Evolutionary conservation across 1,140 invertebrate genomes (phyloP), one percentile per base, ranked within the genome.

Genomic region (Leptopilina boulardi): DNA sequence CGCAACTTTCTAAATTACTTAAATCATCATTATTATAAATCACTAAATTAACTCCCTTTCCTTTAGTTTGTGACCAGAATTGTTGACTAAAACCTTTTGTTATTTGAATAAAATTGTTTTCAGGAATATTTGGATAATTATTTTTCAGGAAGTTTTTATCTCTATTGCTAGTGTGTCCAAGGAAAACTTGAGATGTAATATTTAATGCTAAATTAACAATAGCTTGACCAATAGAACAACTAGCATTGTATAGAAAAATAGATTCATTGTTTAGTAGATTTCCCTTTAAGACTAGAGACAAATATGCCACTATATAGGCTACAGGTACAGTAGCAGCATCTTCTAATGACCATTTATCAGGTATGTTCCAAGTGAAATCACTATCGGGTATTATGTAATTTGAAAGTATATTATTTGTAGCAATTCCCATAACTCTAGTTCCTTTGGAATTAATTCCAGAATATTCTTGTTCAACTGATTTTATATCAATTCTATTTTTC

Each of bases 281-380:
- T 71, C 85, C 86, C 84, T 97, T 93, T 56, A 97, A 93, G 30
- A 95, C 84, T 47, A 99, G 89, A 13, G 96, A 96, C 89, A 98
- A 97, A 91, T 98, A 98, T 18, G 94, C 81, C 15, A 97, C 97
- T 59, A 95, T 54, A 75, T 90, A 91, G 15, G 88, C 75, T 5
- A 89, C 66, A 41, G 93, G 93, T n/a, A 94, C 91, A 11, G 93
- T 93, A 0, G 91, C 92, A 38, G 93, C 94, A 72, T 94, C 92
- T 74, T 91, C 91, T 19, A 93, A 80, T 11, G 84, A 90, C 93
- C 93, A 94, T 2, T 81, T 75, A 1, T 88, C 80, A 4, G 93
- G 93, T 51, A 94, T 85, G 80, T 94, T 92, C 97, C 97, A 98
- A 80, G 97, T 92, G 91, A 97, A 98, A 10, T 93, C 91, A 47